These are phyloP conservation scores for Columbina picui DNA, from an alignment of 2,113 vertebrate genomes.

Conservation along the genomic window DNA sequence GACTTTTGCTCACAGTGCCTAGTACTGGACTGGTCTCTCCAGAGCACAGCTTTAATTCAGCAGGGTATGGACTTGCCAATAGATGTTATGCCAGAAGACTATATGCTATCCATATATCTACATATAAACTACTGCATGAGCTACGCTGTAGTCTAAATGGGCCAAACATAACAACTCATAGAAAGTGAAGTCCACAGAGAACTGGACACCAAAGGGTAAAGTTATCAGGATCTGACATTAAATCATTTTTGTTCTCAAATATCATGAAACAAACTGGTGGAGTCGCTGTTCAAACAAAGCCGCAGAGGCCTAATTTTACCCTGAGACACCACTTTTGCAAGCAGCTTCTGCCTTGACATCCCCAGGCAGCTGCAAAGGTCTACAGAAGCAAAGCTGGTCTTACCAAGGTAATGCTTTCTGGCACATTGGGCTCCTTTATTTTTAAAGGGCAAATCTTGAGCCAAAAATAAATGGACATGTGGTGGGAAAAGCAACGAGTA, in stretches of 20 bases:
- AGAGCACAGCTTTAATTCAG: not conserved
- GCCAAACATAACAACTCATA: not conserved
- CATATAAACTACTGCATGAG: not conserved
- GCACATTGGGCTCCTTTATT: not conserved
- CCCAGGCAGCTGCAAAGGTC: not conserved
- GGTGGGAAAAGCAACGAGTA: not conserved
- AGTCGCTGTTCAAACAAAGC: not conserved
- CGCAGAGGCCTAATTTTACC: not conserved
- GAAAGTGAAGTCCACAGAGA: not conserved
- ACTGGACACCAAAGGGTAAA: not conserved
- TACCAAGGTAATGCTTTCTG: not conserved
- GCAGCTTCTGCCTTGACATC: not conserved
- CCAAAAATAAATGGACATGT: not conserved
- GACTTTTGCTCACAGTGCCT: not conserved
- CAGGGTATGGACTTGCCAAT: not conserved
- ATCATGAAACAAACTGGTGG: not conserved
- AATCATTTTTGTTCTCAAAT: not conserved
- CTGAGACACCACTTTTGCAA: not conserved
- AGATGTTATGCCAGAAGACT: not conserved
- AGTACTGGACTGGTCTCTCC: not conserved
- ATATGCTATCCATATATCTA: not conserved
- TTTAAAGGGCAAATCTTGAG: not conserved
- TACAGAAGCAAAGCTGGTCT: not conserved
- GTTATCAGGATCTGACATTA: not conserved
- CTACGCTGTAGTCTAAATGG: not conserved